Base-by-base conservation (phyloP, 2,113 vertebrate species). In the Engystomops pustulosus region DNA sequence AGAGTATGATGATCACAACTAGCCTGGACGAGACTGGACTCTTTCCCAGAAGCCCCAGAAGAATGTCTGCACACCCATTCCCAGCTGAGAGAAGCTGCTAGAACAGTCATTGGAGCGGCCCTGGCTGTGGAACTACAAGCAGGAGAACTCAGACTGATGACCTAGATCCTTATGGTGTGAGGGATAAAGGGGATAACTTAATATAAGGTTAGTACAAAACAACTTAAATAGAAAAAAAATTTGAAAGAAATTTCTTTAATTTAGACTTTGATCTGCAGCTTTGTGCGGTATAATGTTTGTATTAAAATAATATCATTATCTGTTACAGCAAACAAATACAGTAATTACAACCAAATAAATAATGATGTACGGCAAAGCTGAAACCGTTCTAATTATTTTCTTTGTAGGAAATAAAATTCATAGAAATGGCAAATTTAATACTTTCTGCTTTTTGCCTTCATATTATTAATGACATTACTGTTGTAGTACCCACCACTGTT, bases 281-380 rank as follows among this genome's bases (percentile, higher is more conserved):
- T 38, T 44, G n/a, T 23, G 2, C 20, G 11, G 34, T 70, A 44
- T 70, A 23, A 70, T 65, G 38, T 70, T 70, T 70, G 9, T 70
- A 70, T 70, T 44, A 70, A 44, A 44, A 70, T 38, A 7, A 41
- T 44, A 44, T 14, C 4, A 70, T 41, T 23, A 70, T 38, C 18
- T 14, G 68, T 10, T 14, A 70, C 23, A n/a, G 44, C n/a, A 70
- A 70, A 23, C 68, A 70, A 70, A 70, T 70, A 70, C n/a, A 41
- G 38, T 70, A 70, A 70, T 70, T 70, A 70, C 68, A 70, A 4
- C 10, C 38, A 70, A 23, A 70, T 70, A 70, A 20, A 70, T 70
- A 8, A 70, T 44, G 11, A 38, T 38, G 3, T 20, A 70, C 36
- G 25, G 25, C n/a, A 14, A 38, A 44, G 34, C 36, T 23, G 36